Percentiles rank a stretch among this genome's conserved stretches.
phyloP scores from a whole-genome alignment of 2,113 vertebrate genomes.

The Cinclus cinclus region DNA sequence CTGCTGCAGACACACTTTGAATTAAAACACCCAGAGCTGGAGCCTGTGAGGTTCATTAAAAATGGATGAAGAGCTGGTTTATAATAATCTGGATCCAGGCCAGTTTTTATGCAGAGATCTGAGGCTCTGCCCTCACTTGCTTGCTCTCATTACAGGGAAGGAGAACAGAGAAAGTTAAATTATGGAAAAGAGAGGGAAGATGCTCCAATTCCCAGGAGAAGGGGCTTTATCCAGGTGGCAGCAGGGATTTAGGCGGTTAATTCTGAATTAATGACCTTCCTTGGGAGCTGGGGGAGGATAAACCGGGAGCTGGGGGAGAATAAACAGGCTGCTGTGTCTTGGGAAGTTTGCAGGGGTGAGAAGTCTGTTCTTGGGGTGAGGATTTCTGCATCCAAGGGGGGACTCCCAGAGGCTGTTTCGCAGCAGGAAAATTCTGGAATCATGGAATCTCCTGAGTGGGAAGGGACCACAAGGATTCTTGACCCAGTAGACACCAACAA shows the following conservation, averaged over 20 bases:
- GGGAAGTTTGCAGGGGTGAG: background rate
- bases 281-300: background rate
- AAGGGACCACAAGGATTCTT: rapidly evolving
- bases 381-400: rapidly evolving
- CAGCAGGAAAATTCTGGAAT: background rate
- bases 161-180: background rate
- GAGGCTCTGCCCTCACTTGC: background rate
- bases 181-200: background rate
- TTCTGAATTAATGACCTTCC: background rate
- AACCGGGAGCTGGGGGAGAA: background rate
- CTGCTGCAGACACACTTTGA: background rate
- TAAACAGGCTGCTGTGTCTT: no score
- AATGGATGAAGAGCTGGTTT: constrained; percentile 28
- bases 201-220: background rate
- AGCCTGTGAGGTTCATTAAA: constrained; percentile 30
- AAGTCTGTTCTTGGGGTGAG: background rate
- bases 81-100: background rate
- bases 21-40: background rate
- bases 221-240: background rate
- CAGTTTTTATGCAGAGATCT: background rate
- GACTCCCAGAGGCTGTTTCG: background rate
- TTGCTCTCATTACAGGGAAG: background rate
- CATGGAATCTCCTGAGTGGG: background rate
- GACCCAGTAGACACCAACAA: background rate
- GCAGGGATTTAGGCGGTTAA: background rate